Evolutionary conservation across 2,888 invertebrate species (phyloP).

Genomic region (Xylocampa areola): DNA sequence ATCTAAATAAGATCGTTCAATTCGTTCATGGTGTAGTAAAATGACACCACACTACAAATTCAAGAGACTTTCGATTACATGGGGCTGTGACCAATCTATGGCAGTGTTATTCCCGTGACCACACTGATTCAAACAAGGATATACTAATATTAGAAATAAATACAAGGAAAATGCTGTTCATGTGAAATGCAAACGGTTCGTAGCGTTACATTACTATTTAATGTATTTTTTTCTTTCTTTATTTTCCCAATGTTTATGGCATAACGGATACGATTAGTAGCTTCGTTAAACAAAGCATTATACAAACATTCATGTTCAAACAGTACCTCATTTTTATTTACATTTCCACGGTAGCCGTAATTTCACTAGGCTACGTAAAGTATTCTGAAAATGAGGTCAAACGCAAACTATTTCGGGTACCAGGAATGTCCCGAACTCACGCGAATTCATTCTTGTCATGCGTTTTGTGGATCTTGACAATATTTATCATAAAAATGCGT

Average conservation of each 20-base stretch:
- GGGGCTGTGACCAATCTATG: slow-evolving; percentile 38
- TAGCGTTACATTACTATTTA: too few relatives aligned
- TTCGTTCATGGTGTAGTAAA: slow-evolving; percentile 32
- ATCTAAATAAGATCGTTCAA: slow-evolving; percentile 40
- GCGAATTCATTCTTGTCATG: slow-evolving; percentile 30
- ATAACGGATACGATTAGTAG: slow-evolving; percentile 28
- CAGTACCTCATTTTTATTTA: slow-evolving; percentile 45
- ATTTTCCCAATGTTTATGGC: not conserved
- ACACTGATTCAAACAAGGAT: slow-evolving; percentile 1
- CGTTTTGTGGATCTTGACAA: slow-evolving; percentile 25
- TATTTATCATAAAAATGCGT: slow-evolving; percentile 3
- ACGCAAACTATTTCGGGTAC: slow-evolving; percentile 20
- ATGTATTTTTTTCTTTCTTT: too few relatives aligned
- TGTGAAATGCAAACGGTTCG: too few relatives aligned
- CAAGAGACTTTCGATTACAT: slow-evolving; percentile 45
- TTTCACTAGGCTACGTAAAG: slow-evolving; percentile 10
- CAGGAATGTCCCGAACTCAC: slow-evolving; percentile 26
- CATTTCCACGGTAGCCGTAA: slow-evolving; percentile 36
- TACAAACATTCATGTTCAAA: slow-evolving; percentile 38
- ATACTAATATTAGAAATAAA: slow-evolving; percentile 48
- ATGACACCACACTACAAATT: slow-evolving; percentile 28
- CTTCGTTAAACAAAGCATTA: slow-evolving; percentile 21
- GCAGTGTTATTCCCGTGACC: slow-evolving; percentile 9
- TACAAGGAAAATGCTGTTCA: slow-evolving; percentile 38
- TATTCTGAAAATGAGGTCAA: slow-evolving; percentile 39